Percentiles rank a stretch among this genome's conserved stretches.
phyloP scores from a whole-genome alignment of 2,113 vertebrate species.

The Mustelus asterias region DNA sequence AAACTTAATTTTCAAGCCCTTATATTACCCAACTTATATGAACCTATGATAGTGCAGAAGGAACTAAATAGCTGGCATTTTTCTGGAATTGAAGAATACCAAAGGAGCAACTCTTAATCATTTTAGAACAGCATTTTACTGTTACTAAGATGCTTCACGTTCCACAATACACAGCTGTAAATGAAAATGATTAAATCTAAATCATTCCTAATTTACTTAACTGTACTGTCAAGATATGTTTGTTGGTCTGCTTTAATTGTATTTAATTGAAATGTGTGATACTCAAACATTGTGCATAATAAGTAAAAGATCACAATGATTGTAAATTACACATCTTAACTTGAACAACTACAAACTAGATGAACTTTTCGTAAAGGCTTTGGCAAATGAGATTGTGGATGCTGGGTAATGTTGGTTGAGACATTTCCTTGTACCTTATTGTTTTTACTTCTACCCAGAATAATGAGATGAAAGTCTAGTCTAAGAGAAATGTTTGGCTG shows the following conservation, averaged over 20 bases:
- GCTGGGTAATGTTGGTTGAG: neutral
- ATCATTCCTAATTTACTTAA: neutral
- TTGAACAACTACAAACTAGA: neutral
- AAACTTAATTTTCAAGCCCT: neutral
- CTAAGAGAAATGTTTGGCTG: neutral
- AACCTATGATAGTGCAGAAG: neutral
- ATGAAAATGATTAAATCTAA: neutral
- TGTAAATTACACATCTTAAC: neutral
- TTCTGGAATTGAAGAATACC: slow-evolving; percentile 6
- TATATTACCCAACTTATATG: neutral
- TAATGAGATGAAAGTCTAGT: neutral
- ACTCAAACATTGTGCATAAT: neutral
- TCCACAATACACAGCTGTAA: neutral
- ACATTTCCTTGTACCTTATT: neutral
- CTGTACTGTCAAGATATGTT: neutral
- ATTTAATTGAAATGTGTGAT: neutral
- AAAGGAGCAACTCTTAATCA: neutral
- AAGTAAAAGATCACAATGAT: neutral
- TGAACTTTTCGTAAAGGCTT: slow-evolving; percentile 19
- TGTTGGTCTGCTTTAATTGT: neutral
- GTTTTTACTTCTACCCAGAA: neutral
- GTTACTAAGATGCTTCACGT: neutral
- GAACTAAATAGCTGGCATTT: neutral
- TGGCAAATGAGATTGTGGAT: neutral
- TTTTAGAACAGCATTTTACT: neutral